Evolutionary conservation across 1,140 invertebrate genomes (phyloP).

Genomic region (Palaemon carinicauda): DNA sequence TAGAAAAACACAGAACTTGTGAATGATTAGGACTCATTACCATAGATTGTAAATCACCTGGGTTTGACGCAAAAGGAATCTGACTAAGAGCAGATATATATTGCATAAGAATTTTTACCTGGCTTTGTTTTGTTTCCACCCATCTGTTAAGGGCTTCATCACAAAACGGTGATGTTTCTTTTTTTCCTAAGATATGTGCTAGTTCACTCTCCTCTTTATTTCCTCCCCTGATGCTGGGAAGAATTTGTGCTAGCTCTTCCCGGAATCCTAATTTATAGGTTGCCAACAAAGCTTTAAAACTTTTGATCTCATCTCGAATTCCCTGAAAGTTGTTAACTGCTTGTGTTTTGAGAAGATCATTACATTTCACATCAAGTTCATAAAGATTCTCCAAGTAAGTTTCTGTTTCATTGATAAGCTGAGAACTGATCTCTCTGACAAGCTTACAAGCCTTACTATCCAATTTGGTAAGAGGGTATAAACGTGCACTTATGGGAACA

Average conservation of each 20-base stretch:
- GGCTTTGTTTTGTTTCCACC: not conserved
- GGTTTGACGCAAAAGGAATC: not conserved
- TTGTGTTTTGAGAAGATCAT: not conserved
- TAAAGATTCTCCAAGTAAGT: not conserved
- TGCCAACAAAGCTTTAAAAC: not conserved
- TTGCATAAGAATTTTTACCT: not conserved
- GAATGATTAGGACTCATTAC: not conserved
- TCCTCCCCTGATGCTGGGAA: not conserved
- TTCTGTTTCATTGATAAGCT: not conserved
- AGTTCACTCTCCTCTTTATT: not conserved
- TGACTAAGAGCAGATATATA: not conserved
- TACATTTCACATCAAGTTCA: not conserved
- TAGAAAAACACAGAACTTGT: not conserved
- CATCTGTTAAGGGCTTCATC: not conserved
- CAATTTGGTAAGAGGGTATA: not conserved
- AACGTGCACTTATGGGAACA: not conserved
- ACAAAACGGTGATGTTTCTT: not conserved
- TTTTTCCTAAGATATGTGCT: not conserved
- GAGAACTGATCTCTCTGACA: not conserved
- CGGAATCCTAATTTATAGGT: not conserved
- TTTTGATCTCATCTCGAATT: not conserved
- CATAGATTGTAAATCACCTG: conserved; percentile 7
- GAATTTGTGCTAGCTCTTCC: not conserved
- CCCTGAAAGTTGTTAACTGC: not conserved
- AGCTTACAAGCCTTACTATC: not conserved